Evolutionary conservation across 2,888 invertebrate species (phyloP), one percentile per base, ranked within the genome.

Genomic region (Chalcosyrphus nemorum): DNA sequence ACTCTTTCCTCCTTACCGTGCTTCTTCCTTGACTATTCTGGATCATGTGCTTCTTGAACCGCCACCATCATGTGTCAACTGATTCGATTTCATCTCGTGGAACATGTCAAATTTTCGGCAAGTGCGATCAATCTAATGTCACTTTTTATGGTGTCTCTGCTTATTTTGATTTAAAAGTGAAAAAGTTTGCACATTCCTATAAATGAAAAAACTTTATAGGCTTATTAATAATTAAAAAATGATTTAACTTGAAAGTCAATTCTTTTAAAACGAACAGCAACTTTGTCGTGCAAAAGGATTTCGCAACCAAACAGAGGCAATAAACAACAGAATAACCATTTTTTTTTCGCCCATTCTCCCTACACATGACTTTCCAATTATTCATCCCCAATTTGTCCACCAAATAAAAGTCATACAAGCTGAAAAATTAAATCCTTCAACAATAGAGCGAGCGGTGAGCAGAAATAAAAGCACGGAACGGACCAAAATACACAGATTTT

Each of bases 341-440:
- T 41, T 24, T 24, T 38, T 21, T 32, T 9, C n/a, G n/a, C n/a
- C n/a, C n/a, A 1, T 52, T 32, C 29, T 32, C 1, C 3, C 11
- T 9, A 43, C 41, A 35, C 59, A 59, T 76, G 57, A 52, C 43
- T 52, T 52, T 70, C 43, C 52, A 59, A 43, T 61, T 61, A 61
- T 71, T 38, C 71, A 56, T 41, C 29, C 59, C 15, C 38, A 54
- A 75, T 75, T 81, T 68, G 75, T 56, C 35, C 54, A 47, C 38
- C 13, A 38, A 56, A 29, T 61, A 21, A 68, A 61, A 54, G 21
- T 19, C 59, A 52, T 21, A 54, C 54, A 21, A 45, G 38, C 35
- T 61, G 45, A 75, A 68, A 61, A 68, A 68, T 63, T 45, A 56
- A 81, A 61, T 81, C 75, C 61, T 61, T 75, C 13, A 61, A 56